Evolutionary conservation across 2,888 invertebrate genomes (phyloP).

Genomic region (Enoplolaimus lenunculus): DNA sequence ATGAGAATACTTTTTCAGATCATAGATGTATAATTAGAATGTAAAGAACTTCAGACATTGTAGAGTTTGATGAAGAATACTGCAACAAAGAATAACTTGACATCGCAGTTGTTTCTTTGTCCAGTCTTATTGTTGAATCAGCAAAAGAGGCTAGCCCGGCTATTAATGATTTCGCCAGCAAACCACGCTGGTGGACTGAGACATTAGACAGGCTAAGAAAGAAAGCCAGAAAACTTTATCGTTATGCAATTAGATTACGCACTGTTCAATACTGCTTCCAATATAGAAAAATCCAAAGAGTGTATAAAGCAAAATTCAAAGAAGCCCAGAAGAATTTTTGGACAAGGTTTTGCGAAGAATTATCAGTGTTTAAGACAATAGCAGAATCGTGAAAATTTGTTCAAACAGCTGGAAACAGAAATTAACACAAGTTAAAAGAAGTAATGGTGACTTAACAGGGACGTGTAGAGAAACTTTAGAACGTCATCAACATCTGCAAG

Average conservation of each 20-base stretch:
- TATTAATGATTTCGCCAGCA: not conserved
- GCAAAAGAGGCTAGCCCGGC: not conserved
- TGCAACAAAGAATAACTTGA: not conserved
- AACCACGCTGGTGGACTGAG: not conserved
- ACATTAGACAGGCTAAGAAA: not conserved
- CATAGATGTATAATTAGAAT: constrained; percentile 7
- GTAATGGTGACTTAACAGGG: not conserved
- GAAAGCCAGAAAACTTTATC: not conserved
- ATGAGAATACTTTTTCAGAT: not conserved
- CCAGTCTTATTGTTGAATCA: not conserved
- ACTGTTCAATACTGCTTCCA: not conserved
- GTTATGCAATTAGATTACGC: not conserved
- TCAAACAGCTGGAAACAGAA: not conserved
- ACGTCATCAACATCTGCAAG: not conserved
- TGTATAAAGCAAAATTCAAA: not conserved
- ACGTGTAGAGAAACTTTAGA: too few species aligned
- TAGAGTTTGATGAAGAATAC: not conserved
- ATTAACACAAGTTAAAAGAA: not conserved
- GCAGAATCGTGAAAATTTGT: not conserved
- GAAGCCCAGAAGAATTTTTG: not conserved
- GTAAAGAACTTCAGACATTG: too few species aligned
- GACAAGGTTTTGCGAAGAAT: not conserved
- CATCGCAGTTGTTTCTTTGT: not conserved
- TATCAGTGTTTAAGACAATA: not conserved
- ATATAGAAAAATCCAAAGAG: not conserved